phyloP scores from a whole-genome alignment of 1,140 invertebrate species.

The Orchesella cincta region DNA sequence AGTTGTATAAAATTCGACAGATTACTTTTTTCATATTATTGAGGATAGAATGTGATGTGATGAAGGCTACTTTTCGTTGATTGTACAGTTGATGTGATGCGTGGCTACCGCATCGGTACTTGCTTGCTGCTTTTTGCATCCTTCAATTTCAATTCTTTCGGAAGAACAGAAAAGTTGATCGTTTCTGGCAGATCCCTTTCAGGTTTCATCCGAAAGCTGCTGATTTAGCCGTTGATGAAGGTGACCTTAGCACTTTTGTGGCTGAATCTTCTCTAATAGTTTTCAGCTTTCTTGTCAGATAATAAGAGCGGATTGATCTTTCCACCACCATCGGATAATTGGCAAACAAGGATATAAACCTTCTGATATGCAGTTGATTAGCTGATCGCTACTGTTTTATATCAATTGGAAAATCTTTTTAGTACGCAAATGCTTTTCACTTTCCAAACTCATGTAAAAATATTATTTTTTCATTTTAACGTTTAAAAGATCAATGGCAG shows the following conservation, averaged over 20 bases:
- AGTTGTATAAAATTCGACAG: background rate
- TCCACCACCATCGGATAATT: background rate
- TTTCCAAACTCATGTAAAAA: background rate
- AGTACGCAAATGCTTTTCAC: background rate
- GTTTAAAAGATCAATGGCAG: background rate
- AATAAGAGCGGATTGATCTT: too few species aligned
- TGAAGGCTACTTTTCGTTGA: background rate
- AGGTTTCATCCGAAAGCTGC: background rate
- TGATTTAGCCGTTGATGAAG: background rate
- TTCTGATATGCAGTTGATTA: background rate
- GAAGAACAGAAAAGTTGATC: background rate
- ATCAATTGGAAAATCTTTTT: background rate
- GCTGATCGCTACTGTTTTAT: constrained; percentile 16
- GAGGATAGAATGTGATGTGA: background rate
- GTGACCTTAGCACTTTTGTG: background rate
- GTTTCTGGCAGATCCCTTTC: background rate
- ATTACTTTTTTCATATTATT: background rate
- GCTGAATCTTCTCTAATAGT: background rate
- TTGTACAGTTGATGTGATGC: too few species aligned
- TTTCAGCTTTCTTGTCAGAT: background rate
- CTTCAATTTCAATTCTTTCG: background rate
- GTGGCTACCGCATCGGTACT: too few species aligned
- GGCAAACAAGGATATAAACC: constrained; percentile 11
- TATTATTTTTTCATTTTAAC: background rate
- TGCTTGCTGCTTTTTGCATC: too few species aligned